phyloP scores from a whole-genome alignment of 2,113 vertebrate species.

The Lethenteron camtschaticum region DNA sequence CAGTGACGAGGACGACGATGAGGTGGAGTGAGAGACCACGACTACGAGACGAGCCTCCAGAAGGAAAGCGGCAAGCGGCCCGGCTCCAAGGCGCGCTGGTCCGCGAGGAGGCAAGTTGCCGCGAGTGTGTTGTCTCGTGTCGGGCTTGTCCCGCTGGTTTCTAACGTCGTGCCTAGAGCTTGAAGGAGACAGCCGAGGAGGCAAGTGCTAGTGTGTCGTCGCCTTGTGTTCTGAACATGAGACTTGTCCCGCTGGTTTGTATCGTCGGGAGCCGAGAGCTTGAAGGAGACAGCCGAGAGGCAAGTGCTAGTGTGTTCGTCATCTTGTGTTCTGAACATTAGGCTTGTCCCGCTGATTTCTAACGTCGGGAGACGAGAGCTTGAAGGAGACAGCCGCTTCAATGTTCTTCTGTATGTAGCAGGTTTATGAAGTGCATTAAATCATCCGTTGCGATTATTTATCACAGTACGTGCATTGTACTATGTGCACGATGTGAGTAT shows the following conservation, averaged over 20 bases:
- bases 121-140: not conserved
- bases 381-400: not conserved
- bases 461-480: no score
- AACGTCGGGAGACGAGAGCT: no score
- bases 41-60: not conserved
- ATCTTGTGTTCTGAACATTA: no score
- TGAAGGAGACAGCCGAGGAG: not conserved
- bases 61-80: not conserved
- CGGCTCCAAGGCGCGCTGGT: conserved; percentile 5
- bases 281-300: not conserved
- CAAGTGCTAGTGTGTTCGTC: no score
- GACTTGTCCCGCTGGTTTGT: not conserved
- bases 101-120: not conserved
- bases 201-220: not conserved
- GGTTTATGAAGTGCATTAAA: no score
- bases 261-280: not conserved
- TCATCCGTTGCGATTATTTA: no score
- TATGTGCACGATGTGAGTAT: no score
- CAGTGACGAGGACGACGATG: conserved; percentile 1
- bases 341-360: no score
- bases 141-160: not conserved
- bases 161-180: not conserved
- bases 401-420: no score
- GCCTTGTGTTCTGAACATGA: not conserved
- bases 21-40: conserved; percentile 1